Conservation (phyloP, 2,888 invertebrate genomes). For the Scaptomyza polygonia region DNA sequence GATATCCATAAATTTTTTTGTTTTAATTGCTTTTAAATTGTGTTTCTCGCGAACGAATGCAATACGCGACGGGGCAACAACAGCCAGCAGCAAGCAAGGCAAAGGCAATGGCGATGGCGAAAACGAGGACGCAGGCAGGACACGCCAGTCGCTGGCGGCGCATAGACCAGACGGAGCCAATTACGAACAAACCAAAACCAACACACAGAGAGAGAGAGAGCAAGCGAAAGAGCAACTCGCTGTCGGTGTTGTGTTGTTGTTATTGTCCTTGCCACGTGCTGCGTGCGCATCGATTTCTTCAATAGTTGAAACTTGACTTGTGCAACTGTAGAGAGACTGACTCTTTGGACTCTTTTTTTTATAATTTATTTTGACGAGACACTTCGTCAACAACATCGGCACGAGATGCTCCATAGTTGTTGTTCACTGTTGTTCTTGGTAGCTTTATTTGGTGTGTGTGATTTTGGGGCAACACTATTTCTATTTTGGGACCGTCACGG, state of each 20-base stretch:
- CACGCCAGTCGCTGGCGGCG: conserved; percentile 23
- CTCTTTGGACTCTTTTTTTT: conserved; percentile 23
- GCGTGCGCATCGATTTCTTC: conserved; percentile 83
- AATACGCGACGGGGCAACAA: conserved; percentile 45
- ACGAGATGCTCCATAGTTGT: conserved; percentile 33
- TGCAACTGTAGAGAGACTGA: conserved; percentile 40
- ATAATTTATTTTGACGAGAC: conserved; percentile 55
- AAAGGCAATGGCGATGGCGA: conserved; percentile 54
- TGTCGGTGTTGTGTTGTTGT: conserved; percentile 19
- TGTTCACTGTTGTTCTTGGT: conserved; percentile 1
- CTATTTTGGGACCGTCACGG: conserved; percentile 60
- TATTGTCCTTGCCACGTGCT: conserved; percentile 82
- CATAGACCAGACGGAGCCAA: conserved; percentile 55
- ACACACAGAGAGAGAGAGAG: conserved; percentile 18
- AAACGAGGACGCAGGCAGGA: conserved; percentile 69
- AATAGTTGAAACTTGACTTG: conserved; percentile 33
- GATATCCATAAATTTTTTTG: conserved; percentile 67
- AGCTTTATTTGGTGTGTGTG: conserved; percentile 15
- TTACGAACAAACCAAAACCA: conserved; percentile 7
- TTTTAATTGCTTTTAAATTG: conserved; percentile 65
- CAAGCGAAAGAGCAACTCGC: conserved; percentile 27
- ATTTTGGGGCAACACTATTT: conserved; percentile 37
- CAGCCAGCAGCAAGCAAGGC: conserved; percentile 46
- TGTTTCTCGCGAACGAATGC: conserved; percentile 17
- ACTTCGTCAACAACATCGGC: conserved; percentile 61